Base-by-base conservation (phyloP, 2,888 invertebrate genomes). In the Troides helena region DNA sequence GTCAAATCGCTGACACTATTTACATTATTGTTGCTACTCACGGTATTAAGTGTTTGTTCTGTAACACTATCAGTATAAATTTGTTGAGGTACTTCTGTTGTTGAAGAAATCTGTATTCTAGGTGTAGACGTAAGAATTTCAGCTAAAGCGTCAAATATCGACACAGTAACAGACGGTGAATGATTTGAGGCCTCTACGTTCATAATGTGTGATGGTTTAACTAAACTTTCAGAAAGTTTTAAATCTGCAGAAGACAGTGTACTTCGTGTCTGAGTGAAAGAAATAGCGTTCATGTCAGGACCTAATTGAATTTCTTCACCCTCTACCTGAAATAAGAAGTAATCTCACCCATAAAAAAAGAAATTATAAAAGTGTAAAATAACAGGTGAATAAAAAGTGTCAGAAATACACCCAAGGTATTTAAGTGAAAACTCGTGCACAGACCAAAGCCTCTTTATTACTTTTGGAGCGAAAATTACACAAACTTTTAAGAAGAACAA, bases 81-180 rank as follows among this genome's bases (percentile, higher is more conserved):
- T 80, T 82, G 86, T 82, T 85, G 84, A 74, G 80, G 80, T 83
- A 85, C 85, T 86, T 89, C 89, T 74, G 90, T 91, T 72, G 79
- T 79, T 72, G 92, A 86, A 74, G 90, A 81, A 81, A 87, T 86
- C 72, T 77, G 77, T 77, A 88, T 82, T 88, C 85, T 89, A 74
- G 92, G 90, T 84, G 93, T 92, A 65, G 93, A 93, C 75, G 92
- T 93, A 76, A 94, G 89, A 80, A 94, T 93, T 75, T 94, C 94
- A 82, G 94, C 93, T 83, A 94, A 81, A 82, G 94, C 94, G 86
- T 93, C 93, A 77, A 93, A 94, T 77, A 94, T 94, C 72, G 94
- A 94, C 78, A 94, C 89, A 75, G 94, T 94, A 77, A 93, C 93
- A 78, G 93, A 93, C 74, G 93, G 92, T 78, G 93, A 93, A 80